Evolutionary conservation across 1,140 invertebrate species (phyloP).

Genomic region (Rhagoletis zephyria): DNA sequence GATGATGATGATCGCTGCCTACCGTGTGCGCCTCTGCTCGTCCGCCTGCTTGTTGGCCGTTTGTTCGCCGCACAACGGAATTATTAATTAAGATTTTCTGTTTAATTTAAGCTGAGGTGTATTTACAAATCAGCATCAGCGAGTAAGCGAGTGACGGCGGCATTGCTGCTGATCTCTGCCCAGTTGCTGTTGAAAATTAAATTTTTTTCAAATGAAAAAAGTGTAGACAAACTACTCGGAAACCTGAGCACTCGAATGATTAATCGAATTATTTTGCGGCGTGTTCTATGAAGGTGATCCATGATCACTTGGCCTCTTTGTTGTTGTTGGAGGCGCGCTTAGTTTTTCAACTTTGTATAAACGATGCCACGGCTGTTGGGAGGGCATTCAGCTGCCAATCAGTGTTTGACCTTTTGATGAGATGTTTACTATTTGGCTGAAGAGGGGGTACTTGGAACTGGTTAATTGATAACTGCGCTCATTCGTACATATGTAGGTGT

Average conservation of each 20-base stretch:
- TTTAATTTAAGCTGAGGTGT: slow-evolving; percentile 37
- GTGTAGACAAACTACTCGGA: neutral
- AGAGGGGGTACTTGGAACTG: neutral
- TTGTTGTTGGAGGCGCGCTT: neutral
- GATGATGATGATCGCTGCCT: slow-evolving; percentile 27
- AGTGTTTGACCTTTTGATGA: slow-evolving; percentile 15
- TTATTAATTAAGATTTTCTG: slow-evolving; percentile 48
- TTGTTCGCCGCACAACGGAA: neutral
- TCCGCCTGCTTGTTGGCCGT: neutral
- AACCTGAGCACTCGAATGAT: slow-evolving; percentile 1
- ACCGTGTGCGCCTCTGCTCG: neutral
- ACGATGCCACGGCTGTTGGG: neutral
- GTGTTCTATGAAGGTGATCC: neutral
- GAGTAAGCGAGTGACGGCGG: neutral
- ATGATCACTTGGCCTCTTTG: neutral
- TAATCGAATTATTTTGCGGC: slow-evolving; percentile 41
- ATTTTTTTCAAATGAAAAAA: neutral
- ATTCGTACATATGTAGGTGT: neutral
- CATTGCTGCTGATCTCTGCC: neutral
- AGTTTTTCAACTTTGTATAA: neutral
- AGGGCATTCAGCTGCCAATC: neutral
- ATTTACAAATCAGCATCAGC: slow-evolving; percentile 1
- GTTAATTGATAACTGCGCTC: neutral
- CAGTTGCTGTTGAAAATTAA: slow-evolving; percentile 17
- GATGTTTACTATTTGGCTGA: neutral